These are phyloP conservation scores for Drosophila grimshawi DNA, from an alignment of 1,140 invertebrate species.

Conservation along the genomic window DNA sequence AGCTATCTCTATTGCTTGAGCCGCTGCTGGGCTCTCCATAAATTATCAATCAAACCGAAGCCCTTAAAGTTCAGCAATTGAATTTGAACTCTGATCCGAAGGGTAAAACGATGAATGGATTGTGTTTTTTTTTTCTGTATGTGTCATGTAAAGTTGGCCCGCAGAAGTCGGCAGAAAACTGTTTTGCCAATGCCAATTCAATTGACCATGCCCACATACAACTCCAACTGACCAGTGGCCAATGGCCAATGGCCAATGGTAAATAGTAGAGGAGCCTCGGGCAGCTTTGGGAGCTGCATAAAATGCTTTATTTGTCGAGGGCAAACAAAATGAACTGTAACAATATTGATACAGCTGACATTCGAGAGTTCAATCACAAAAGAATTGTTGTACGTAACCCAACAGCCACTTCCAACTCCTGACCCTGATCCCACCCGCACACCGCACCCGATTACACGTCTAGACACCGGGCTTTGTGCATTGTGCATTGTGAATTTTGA, in stretches of 20 bases:
- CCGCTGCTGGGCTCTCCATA: conserved; percentile 9
- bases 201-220: conserved; percentile 41
- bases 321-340: conserved; percentile 81
- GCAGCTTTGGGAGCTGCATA: conserved; percentile 55
- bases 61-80: conserved; percentile 31
- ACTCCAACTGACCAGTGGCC: conserved; percentile 31
- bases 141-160: conserved; percentile 46
- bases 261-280: conserved; percentile 29
- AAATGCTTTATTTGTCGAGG: conserved; percentile 74
- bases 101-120: not conserved
- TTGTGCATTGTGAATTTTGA: conserved; percentile 52
- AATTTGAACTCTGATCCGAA: conserved; percentile 44
- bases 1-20: conserved; percentile 11
- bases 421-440: not conserved
- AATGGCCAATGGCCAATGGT: conserved; percentile 54
- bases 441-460: conserved; percentile 35
- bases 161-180: conserved; percentile 16
- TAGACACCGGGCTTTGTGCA: conserved; percentile 39
- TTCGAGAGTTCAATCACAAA: conserved; percentile 61
- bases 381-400: conserved; percentile 56
- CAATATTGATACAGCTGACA: conserved; percentile 82
- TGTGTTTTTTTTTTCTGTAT: not conserved
- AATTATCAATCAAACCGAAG: conserved; percentile 43
- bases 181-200: conserved; percentile 54
- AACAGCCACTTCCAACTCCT: conserved; percentile 4